These are phyloP conservation scores for Tachina fera DNA, from an alignment of 2,888 invertebrate genomes.

Conservation along the genomic window DNA sequence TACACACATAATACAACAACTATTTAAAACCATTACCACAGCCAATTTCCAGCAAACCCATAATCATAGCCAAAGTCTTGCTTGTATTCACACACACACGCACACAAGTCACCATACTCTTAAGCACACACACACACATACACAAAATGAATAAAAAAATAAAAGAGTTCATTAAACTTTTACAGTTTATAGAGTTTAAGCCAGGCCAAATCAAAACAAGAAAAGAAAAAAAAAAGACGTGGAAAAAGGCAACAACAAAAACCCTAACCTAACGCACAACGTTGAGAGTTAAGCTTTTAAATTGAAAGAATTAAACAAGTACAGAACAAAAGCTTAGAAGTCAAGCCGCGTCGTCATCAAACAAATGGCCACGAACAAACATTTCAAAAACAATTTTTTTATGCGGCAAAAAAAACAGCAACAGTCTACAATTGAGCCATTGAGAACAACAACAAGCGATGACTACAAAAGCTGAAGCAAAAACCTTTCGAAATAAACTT, in stretches of 20 bases:
- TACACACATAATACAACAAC: background rate
- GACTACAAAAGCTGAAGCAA: background rate
- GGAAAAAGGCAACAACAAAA: background rate
- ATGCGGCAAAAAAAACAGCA: constrained; percentile 7
- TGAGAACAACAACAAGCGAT: background rate
- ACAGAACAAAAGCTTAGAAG: constrained; percentile 51
- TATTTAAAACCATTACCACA: constrained; percentile 45
- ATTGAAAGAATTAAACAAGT: constrained; percentile 8
- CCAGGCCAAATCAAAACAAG: constrained; percentile 60
- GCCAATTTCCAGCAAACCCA: constrained; percentile 42
- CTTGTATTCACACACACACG: constrained; percentile 2
- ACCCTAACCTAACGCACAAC: constrained; percentile 70
- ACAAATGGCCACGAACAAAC: constrained; percentile 40
- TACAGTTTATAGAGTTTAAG: constrained; percentile 48
- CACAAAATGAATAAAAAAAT: background rate
- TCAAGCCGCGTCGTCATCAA: constrained; percentile 38
- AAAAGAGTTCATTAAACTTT: constrained; percentile 67
- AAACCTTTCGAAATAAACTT: constrained; percentile 20
- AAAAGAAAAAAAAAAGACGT: constrained; percentile 16
- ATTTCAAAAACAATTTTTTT: constrained; percentile 7
- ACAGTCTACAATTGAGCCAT: background rate
- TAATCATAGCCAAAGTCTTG: constrained; percentile 52
- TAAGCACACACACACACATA: background rate
- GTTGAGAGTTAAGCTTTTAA: constrained; percentile 52
- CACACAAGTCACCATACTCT: background rate